Evolutionary conservation across 2,888 invertebrate species (phyloP), one percentile per base, ranked within the genome.

Genomic region (Caenorhabditis wallacei): DNA sequence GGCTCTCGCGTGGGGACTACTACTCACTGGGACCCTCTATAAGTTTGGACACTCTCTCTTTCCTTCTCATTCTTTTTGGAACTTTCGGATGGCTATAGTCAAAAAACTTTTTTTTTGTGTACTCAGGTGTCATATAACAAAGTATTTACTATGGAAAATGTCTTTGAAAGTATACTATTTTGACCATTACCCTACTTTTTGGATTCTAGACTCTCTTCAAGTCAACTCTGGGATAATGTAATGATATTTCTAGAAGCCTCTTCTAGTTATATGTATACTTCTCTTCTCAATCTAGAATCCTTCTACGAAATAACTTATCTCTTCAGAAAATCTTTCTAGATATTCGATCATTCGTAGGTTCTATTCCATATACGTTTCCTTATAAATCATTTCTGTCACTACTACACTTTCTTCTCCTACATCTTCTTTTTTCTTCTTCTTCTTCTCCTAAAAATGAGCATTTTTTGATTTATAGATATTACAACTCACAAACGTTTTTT

Each of bases 91-190:
- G 16, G 37, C 64, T 66, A 40, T 66, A 66, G 66, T 66, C 64
- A 26, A 66, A 53, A 66, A n/a, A n/a, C n/a, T n/a, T n/a, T 20
- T 40, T 66, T 66, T 35, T 16, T 66, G 66, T 66, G 53, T 53
- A 53, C 66, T 51, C 18, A 53, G 48, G 66, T 66, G 66, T 66
- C 66, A 66, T 35, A 53, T 66, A 53, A 66, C 66, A n/a, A 30
- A 51, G 51, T 64, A 51, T 64, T 64, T 64, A 64, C 64, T 26
- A 35, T 51, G 64, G 26, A 51, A 64, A 64, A 48, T 20, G 66
- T 51, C 66, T 66, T 53, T 40, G 20, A 51, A 64, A 35, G 20
- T 64, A 51, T 64, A 64, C 64, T 48, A 64, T 24, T 46, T 43
- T 18, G 63, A 26, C 13, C 18, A 35, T 51, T 26, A 30, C n/a